Percentiles rank a stretch among this genome's conserved stretches.
phyloP scores from a whole-genome alignment of 2,888 invertebrate species.

The Conomelus anceps region DNA sequence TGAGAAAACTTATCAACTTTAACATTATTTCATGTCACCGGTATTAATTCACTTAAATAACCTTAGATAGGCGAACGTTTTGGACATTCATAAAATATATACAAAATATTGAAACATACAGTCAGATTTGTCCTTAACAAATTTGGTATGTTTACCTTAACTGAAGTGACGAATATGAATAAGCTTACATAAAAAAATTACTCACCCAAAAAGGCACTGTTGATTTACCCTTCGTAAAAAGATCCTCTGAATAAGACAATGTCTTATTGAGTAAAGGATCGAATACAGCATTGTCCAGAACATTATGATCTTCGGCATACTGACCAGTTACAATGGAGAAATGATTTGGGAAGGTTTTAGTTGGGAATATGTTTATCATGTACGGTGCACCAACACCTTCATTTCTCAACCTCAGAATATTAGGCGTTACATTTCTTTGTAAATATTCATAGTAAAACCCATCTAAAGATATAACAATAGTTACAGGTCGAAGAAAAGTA shows the following conservation, averaged over 20 bases:
- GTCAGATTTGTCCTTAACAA: too few species aligned
- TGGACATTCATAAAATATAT: too few species aligned
- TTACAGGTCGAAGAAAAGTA: background rate
- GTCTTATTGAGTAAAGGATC: conserved; percentile 43
- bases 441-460: conserved; percentile 51
- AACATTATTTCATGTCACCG: too few species aligned
- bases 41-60: too few species aligned
- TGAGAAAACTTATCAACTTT: too few species aligned
- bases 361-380: conserved; percentile 56
- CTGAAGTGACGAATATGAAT: too few species aligned
- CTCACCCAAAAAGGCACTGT: conserved; percentile 55
- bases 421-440: conserved; percentile 50
- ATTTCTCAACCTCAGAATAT: conserved; percentile 49
- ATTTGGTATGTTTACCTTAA: too few species aligned
- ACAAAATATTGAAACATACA: too few species aligned
- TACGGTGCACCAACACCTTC: conserved; percentile 52
- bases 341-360: conserved; percentile 70
- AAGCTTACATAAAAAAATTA: conserved; percentile 6
- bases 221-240: conserved; percentile 51
- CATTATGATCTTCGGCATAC: conserved; percentile 61
- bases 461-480: conserved; percentile 20
- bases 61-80: too few species aligned
- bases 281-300: conserved; percentile 55
- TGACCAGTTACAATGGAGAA: conserved; percentile 63
- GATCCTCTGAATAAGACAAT: conserved; percentile 39